A percentile compares a stretch with the other conserved stretches of the same genome.
Evolutionary conservation across 1,140 invertebrate genomes (phyloP).

Genomic region (Babylonia areolata): DNA sequence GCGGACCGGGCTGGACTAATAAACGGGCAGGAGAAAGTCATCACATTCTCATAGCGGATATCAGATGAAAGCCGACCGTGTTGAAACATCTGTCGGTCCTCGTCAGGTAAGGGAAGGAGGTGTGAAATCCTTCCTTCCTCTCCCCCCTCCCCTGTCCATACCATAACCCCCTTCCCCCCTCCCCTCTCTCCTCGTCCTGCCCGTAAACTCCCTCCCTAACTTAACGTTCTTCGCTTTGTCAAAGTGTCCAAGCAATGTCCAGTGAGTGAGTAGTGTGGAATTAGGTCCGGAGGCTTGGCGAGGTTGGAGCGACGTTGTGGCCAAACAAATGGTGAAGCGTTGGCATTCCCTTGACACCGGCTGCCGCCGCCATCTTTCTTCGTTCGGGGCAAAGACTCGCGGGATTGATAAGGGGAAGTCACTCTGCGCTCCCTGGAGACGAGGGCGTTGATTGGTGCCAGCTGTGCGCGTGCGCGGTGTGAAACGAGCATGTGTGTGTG

Average conservation of each 20-base stretch:
- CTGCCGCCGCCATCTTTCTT: not conserved
- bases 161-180: not conserved
- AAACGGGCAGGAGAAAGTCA: not conserved
- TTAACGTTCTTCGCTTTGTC: not conserved
- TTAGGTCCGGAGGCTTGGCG: no score
- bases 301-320: not conserved
- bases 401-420: not conserved
- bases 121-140: not conserved
- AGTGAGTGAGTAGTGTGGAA: no score
- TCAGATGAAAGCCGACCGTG: not conserved
- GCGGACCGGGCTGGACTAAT: not conserved
- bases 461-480: not conserved
- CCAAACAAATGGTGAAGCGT: constrained; percentile 14
- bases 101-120: not conserved
- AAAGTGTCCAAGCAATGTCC: no score
- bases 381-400: not conserved
- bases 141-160: not conserved
- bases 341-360: constrained; percentile 19
- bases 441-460: not conserved
- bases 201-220: not conserved
- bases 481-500: no score
- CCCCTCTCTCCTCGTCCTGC: not conserved
- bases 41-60: not conserved
- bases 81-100: not conserved
- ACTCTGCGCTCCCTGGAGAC: not conserved